Evolutionary conservation across 2,888 invertebrate species (phyloP), one percentile per base, ranked within the genome.

Genomic region (Tiphia femorata): DNA sequence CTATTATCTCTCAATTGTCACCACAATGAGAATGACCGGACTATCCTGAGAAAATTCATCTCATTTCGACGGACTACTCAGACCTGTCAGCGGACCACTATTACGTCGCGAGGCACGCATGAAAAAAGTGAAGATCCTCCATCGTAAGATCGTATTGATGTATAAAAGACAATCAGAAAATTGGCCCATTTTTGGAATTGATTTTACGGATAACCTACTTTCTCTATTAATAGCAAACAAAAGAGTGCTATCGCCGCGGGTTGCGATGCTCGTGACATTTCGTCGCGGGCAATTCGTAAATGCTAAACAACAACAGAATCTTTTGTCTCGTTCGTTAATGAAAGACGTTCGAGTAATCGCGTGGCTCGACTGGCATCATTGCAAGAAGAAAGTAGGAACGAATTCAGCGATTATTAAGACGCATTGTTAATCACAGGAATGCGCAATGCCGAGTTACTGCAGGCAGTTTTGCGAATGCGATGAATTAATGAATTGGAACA

Each of bases 151-250:
- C 16, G 16, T 6, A 37, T 17, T 40, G 6, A 10, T 40, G 8
- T 2, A 21, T 12, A 12, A 1, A n/a, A n/a, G 6, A 17, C 16
- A 17, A n/a, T 10, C 17, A 23, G 35, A 37, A 29, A 67, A 62
- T 49, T 58, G 51, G 44, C 51, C 50, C 50, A 62, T 63, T 65
- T 64, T 56, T 33, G 33, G 64, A 64, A 77, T 75, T 71, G 76
- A 78, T 78, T 75, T 74, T 66, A 48, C 44, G 29, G 61, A 66
- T 67, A 75, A 75, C 76, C 73, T 72, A 73, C 67, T 68, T 70
- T 62, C 51, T 64, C 76, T 76, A 76, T 73, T 72, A 70, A 76
- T 77, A 78, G 69, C 68, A 51, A 68, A 67, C 56, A 66, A 65
- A 60, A 59, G 54, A 35, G 46, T 48, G 43, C 55, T 51, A 46